Base-by-base conservation (phyloP, 1,140 invertebrate species). In the Formica selysi region DNA sequence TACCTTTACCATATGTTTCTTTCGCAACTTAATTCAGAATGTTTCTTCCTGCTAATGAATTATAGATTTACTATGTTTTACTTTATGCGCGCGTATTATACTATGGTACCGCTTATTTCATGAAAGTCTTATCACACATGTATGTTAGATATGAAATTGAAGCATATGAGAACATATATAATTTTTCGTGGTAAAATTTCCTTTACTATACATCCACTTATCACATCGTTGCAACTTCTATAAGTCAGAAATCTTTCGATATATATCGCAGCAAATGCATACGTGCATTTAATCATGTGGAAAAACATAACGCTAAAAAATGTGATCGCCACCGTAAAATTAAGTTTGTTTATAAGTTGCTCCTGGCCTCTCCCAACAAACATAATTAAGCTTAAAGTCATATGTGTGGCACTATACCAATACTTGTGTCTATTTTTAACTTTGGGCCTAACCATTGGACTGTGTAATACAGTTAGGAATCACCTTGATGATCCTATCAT, bases 321-420 rank as follows among this genome's bases (percentile, higher is more conserved):
- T 38, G n/a, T 59, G 7, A 76, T 76, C 13, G 32, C 51, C 8
- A 19, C 59, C 3, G 36, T 61, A 76, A 76, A 76, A 61, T 41
- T 76, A 61, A 76, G 73, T 61, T 59, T 76, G 54, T 61, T 61
- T 13, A 22, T 41, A 38, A 76, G 32, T 59, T 76, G 73, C 19
- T 76, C 29, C 59, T 76, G 73, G 73, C 73, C 73, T 38, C 73
- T 38, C 6, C 73, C 73, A 41, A 59, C 59, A 76, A 13, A 61
- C 10, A 38, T 32, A 19, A 19, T 59, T 11, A 76, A 76, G 32
- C 26, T 76, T 3, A 76, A 76, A 76, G 36, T 76, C 13, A 41
- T 76, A 1, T 76, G 73, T 26, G 73, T n/a, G 16, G 32, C 8
- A 61, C 7, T 59, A 16, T 76, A 59, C 38, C 73, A 59, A 16